Conservation (phyloP, 1,140 invertebrate genomes). For the Oedothorax gibbosus region DNA sequence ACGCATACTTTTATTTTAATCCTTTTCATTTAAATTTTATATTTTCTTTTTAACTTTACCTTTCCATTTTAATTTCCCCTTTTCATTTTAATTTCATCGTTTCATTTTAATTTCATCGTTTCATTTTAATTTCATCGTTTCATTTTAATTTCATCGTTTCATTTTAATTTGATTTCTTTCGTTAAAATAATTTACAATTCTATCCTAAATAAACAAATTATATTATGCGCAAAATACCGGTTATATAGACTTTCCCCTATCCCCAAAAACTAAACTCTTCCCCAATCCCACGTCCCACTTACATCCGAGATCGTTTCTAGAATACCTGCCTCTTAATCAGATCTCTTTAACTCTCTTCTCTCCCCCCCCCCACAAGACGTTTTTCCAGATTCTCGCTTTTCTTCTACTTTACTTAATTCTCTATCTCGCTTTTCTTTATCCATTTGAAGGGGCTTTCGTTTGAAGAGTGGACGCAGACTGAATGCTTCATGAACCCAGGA, state of each 20-base stretch:
- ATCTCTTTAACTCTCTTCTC: constrained; percentile 23
- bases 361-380: neutral
- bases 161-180: too few species aligned
- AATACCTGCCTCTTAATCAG: constrained; percentile 45
- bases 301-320: neutral
- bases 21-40: too few species aligned
- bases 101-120: too few species aligned
- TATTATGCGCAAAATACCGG: neutral
- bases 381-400: constrained; percentile 25
- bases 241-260: neutral
- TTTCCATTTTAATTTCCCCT: too few species aligned
- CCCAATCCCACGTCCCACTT: neutral
- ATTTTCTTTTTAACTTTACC: too few species aligned
- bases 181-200: neutral
- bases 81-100: too few species aligned
- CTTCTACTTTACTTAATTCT: constrained; percentile 30
- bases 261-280: neutral
- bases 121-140: too few species aligned
- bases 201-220: neutral
- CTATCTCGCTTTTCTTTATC: neutral
- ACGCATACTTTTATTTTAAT: too few species aligned
- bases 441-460: constrained; percentile 14
- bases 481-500: constrained; percentile 19
- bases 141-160: too few species aligned
- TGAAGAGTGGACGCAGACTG: neutral